These are phyloP conservation scores for Silurus meridionalis DNA, from an alignment of 2,113 vertebrate species.

Conservation along the genomic window DNA sequence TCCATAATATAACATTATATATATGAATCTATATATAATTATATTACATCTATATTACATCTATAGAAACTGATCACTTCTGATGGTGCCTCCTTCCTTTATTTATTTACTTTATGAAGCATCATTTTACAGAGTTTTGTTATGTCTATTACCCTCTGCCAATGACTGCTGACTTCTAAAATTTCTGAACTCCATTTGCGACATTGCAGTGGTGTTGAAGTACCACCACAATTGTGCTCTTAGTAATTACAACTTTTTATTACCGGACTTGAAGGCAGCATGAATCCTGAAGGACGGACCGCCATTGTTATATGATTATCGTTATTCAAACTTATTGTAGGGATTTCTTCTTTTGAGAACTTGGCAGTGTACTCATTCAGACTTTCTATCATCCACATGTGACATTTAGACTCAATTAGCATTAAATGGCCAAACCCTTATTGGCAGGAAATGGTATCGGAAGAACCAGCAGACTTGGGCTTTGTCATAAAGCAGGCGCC, in stretches of 20 bases:
- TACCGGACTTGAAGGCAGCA: not conserved
- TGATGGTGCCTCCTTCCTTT: not conserved
- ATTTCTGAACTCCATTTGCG: not conserved
- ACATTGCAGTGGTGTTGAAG: not conserved
- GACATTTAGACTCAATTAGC: constrained; percentile 21
- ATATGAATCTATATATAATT: no score
- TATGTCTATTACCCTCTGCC: not conserved
- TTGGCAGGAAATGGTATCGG: constrained; percentile 16
- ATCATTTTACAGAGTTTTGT: not conserved
- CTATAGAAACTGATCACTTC: not conserved
- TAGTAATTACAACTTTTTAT: not conserved
- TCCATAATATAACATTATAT: no score
- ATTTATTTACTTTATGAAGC: not conserved
- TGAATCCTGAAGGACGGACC: not conserved
- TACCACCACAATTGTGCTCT: not conserved
- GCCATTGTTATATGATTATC: not conserved
- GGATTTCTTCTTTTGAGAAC: no score
- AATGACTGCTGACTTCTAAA: not conserved
- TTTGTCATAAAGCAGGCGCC: constrained; percentile 12
- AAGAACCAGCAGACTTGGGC: not conserved
- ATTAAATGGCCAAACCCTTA: not conserved
- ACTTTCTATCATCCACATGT: constrained; percentile 10
- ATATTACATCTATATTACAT: not conserved
- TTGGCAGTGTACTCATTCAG: not conserved
- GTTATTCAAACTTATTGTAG: not conserved